These are phyloP conservation scores for Melieria omissa DNA, from an alignment of 2,888 invertebrate genomes.

Conservation along the genomic window DNA sequence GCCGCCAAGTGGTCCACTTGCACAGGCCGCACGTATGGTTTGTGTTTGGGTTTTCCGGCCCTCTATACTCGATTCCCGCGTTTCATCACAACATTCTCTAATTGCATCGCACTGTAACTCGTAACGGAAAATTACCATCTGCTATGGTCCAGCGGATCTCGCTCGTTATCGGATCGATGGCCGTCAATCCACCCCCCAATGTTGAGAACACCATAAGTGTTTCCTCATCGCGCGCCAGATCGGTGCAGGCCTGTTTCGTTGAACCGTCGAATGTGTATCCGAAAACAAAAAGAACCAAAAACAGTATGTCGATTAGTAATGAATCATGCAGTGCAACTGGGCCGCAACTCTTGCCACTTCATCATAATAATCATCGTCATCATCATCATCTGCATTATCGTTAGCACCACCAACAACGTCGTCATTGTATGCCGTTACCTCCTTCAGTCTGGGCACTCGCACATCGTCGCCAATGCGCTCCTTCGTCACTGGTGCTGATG, in stretches of 20 bases:
- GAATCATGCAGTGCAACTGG: neutral
- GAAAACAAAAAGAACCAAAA: neutral
- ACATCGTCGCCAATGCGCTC: conserved; percentile 15
- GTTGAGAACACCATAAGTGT: conserved; percentile 89
- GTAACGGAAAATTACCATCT: conserved; percentile 74
- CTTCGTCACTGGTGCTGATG: conserved; percentile 1
- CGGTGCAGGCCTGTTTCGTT: conserved; percentile 69
- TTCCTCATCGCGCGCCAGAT: conserved; percentile 77
- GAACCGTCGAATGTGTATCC: neutral
- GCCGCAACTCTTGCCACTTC: neutral
- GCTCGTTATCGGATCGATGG: conserved; percentile 88
- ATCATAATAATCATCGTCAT: neutral
- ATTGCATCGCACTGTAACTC: neutral
- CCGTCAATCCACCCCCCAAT: conserved; percentile 90
- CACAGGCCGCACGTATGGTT: too few species aligned
- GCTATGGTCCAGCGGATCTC: conserved; percentile 89
- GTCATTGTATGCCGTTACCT: conserved; percentile 8
- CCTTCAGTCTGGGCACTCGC: conserved; percentile 3
- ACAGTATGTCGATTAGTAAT: neutral
- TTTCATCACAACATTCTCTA: neutral
- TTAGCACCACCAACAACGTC: neutral
- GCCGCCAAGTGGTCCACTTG: too few species aligned
- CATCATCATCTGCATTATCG: neutral
- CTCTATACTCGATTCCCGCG: too few species aligned
- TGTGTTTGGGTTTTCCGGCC: too few species aligned